Evolutionary conservation across 2,113 vertebrate genomes (phyloP).

Genomic region (Psephotus haematonotus): DNA sequence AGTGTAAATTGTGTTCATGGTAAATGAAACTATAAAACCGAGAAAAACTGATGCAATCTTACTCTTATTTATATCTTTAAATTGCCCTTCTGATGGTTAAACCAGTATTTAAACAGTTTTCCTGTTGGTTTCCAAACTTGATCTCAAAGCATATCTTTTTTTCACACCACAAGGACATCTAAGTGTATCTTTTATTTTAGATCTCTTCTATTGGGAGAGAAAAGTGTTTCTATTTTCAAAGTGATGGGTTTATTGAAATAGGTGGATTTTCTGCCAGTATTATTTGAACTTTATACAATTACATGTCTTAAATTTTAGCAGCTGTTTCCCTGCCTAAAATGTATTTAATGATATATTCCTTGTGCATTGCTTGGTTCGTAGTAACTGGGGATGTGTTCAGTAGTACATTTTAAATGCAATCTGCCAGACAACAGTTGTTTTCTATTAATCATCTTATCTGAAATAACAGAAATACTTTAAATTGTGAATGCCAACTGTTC

Average conservation of each 20-base stretch:
- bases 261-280: background rate
- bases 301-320: background rate
- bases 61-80: background rate
- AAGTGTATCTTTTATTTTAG: background rate
- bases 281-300: background rate
- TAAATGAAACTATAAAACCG: background rate
- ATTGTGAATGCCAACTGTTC: background rate
- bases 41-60: background rate
- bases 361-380: background rate
- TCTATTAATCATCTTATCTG: constrained; percentile 14
- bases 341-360: background rate
- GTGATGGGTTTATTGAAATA: background rate
- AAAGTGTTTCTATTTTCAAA: background rate
- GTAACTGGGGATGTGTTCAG: background rate
- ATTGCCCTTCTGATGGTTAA: background rate
- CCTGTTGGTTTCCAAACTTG: background rate
- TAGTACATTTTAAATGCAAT: background rate
- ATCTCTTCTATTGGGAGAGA: background rate
- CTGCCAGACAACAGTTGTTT: constrained; percentile 13
- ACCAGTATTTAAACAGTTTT: background rate
- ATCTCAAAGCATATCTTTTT: background rate
- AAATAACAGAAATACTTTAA: constrained; percentile 31
- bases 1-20: too few species aligned
- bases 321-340: background rate
- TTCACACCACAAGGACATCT: background rate